These are phyloP conservation scores for Caenorhabditis sp. DNA, from an alignment of 2,888 invertebrate species.

Conservation along the genomic window DNA sequence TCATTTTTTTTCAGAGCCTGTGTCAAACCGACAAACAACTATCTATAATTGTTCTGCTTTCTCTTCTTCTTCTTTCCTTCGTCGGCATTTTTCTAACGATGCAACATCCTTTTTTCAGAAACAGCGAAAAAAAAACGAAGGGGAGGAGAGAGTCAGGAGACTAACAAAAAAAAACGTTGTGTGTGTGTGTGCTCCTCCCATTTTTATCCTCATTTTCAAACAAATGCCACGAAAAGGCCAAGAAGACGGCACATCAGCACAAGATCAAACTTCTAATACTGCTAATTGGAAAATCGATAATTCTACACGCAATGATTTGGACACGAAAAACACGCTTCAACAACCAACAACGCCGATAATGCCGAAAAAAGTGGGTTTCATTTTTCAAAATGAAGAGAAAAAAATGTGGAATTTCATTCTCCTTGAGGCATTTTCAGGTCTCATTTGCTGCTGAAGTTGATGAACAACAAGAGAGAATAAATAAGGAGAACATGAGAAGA, in stretches of 20 bases:
- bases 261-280: not conserved
- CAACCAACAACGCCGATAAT: conserved; percentile 32
- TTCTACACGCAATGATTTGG: not conserved
- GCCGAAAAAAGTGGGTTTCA: conserved; percentile 31
- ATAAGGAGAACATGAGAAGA: conserved; percentile 22
- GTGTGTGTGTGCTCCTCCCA: conserved; percentile 9
- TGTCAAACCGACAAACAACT: not conserved
- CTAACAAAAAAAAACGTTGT: not conserved
- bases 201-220: conserved; percentile 4
- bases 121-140: not conserved
- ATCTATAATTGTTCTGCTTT: not conserved
- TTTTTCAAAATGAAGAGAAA: conserved; percentile 1
- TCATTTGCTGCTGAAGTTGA: conserved; percentile 44
- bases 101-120: not conserved
- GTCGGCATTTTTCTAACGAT: not conserved
- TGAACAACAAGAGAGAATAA: conserved; percentile 37
- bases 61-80: no score
- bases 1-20: no score
- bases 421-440: conserved; percentile 19
- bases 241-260: not conserved
- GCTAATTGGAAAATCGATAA: not conserved
- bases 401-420: no score
- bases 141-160: not conserved
- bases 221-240: not conserved
- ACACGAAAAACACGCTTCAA: conserved; percentile 13